Evolutionary conservation across 2,888 invertebrate species (phyloP).

Genomic region (Chrysotoxum bicinctum): DNA sequence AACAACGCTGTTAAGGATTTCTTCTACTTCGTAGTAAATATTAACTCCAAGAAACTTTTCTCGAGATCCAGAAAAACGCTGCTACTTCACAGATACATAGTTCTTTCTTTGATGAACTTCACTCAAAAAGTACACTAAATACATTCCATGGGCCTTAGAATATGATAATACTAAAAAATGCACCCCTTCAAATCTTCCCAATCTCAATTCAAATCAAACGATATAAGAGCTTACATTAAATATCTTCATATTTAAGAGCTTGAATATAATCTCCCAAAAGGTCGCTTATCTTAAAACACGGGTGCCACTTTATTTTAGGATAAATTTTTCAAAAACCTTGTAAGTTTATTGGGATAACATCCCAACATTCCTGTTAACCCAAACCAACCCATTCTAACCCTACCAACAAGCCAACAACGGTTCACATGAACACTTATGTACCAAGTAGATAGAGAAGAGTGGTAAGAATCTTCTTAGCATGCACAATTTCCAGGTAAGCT

Average conservation of each 20-base stretch:
- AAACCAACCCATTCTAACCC: background rate
- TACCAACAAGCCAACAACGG: background rate
- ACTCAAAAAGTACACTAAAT: no score
- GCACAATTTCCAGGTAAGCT: constrained; percentile 47
- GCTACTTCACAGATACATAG: no score
- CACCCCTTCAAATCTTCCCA: background rate
- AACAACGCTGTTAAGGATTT: no score
- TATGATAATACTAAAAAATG: background rate
- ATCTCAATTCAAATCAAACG: background rate
- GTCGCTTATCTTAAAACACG: constrained; percentile 20
- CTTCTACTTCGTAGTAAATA: no score
- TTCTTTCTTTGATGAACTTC: no score
- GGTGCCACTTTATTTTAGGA: constrained; percentile 30
- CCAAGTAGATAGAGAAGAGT: constrained; percentile 9
- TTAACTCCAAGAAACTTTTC: no score
- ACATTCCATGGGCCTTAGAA: background rate
- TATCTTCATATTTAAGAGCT: constrained; percentile 18
- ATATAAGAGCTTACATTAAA: background rate
- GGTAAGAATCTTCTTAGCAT: constrained; percentile 49
- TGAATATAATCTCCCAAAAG: constrained; percentile 30
- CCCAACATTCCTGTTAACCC: constrained; percentile 30
- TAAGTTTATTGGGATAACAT: constrained; percentile 46
- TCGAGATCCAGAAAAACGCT: no score
- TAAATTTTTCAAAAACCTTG: constrained; percentile 35
- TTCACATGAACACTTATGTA: background rate